Evolutionary conservation across 2,888 invertebrate species (phyloP).

Genomic region (Steromphala cineraria): DNA sequence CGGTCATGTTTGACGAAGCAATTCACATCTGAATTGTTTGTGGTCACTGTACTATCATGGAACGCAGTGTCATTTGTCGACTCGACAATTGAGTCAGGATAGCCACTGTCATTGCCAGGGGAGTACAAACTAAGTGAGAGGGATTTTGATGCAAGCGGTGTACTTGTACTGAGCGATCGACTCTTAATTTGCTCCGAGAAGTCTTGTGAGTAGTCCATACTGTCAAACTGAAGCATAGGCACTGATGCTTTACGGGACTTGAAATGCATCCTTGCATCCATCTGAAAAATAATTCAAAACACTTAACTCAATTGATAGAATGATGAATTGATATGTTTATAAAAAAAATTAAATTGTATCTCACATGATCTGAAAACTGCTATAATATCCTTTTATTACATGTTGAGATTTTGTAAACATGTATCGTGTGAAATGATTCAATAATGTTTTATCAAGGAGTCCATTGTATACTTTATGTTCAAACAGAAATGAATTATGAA

Average conservation of each 20-base stretch:
- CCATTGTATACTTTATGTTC: too few species aligned
- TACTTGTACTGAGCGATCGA: conserved; percentile 37
- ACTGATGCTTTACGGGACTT: not conserved
- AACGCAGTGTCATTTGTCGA: not conserved
- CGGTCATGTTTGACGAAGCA: not conserved
- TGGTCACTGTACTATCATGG: not conserved
- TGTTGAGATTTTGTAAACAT: too few species aligned
- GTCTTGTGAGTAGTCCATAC: conserved; percentile 5
- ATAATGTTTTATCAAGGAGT: too few species aligned
- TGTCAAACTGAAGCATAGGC: not conserved
- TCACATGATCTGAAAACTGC: too few species aligned
- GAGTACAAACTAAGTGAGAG: conserved; percentile 3
- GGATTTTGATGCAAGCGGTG: conserved; percentile 27
- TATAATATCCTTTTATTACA: too few species aligned
- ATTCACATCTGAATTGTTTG: not conserved
- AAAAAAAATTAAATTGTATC: too few species aligned
- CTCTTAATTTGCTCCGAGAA: not conserved
- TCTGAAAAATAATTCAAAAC: not conserved
- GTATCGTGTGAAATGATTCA: too few species aligned
- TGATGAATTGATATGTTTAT: too few species aligned
- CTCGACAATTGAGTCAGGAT: conserved; percentile 25
- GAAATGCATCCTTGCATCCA: not conserved
- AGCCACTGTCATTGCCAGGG: conserved; percentile 30
- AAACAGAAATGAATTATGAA: too few species aligned
- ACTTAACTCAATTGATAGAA: not conserved